Percentiles rank a stretch among this genome's conserved stretches.
These are phyloP conservation scores for Mohoua ochrocephala DNA, from an alignment of 2,113 vertebrate species.

Conservation along the genomic window DNA sequence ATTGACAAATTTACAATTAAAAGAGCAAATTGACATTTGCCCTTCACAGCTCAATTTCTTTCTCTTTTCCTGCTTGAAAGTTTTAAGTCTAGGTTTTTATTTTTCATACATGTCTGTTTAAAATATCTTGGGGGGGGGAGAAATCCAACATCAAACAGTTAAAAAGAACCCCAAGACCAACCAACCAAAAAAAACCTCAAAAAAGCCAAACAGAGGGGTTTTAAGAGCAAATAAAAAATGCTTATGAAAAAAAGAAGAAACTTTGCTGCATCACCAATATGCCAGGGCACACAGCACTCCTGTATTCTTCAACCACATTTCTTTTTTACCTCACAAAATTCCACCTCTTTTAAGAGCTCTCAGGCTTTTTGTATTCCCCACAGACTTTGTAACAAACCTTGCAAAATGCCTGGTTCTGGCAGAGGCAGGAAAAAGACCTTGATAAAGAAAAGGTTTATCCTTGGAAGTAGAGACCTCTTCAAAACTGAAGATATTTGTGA, in stretches of 20 bases:
- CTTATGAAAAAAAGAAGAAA: background rate
- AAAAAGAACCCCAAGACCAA: background rate
- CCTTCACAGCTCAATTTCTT: background rate
- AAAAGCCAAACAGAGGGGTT: background rate
- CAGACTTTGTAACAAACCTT: background rate
- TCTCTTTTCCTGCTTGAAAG: background rate
- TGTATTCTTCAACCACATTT: background rate
- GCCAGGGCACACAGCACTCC: background rate
- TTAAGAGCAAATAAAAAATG: background rate
- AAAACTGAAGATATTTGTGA: background rate
- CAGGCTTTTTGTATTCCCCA: background rate
- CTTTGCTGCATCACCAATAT: background rate
- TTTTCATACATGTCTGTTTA: background rate
- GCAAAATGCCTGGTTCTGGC: background rate
- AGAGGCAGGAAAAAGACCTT: background rate
- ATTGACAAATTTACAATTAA: background rate
- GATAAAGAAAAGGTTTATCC: background rate
- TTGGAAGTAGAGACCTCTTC: background rate
- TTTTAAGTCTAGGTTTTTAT: background rate
- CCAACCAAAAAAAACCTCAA: background rate
- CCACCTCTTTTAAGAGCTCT: background rate
- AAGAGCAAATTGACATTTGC: background rate
- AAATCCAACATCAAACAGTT: background rate
- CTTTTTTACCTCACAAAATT: background rate
- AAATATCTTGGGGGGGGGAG: background rate